Evolutionary conservation across 2,888 invertebrate genomes (phyloP).

Genomic region (Rapana venosa): DNA sequence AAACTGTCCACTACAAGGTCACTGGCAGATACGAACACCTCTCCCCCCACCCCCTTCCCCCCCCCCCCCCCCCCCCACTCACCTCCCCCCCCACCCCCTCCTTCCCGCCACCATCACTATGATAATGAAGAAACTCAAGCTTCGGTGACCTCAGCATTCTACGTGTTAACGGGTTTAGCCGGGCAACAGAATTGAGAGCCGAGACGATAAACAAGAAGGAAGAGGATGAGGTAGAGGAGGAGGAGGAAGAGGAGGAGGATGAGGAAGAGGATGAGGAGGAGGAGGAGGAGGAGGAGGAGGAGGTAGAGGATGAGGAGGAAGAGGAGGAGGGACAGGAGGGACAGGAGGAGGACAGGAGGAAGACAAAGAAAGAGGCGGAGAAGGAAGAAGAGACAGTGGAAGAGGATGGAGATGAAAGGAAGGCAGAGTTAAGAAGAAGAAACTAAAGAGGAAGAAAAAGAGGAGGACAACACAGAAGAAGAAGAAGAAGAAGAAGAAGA

Average conservation of each 20-base stretch:
- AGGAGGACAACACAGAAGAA: background rate
- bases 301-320: background rate
- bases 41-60: no score
- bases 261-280: no score
- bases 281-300: background rate
- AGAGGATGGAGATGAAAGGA: background rate
- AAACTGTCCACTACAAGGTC: no score
- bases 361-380: background rate
- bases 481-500: background rate
- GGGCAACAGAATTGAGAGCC: no score
- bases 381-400: background rate
- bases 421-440: background rate
- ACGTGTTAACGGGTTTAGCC: no score
- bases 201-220: background rate
- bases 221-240: background rate
- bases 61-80: no score
- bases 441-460: background rate
- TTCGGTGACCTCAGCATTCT: no score
- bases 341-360: background rate
- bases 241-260: background rate
- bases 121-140: no score
- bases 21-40: no score
- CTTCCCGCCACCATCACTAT: no score
- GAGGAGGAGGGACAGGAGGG: background rate
- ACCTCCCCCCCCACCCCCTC: no score